phyloP scores from a whole-genome alignment of 2,888 invertebrate species.

The Dysmachus trigonus region DNA sequence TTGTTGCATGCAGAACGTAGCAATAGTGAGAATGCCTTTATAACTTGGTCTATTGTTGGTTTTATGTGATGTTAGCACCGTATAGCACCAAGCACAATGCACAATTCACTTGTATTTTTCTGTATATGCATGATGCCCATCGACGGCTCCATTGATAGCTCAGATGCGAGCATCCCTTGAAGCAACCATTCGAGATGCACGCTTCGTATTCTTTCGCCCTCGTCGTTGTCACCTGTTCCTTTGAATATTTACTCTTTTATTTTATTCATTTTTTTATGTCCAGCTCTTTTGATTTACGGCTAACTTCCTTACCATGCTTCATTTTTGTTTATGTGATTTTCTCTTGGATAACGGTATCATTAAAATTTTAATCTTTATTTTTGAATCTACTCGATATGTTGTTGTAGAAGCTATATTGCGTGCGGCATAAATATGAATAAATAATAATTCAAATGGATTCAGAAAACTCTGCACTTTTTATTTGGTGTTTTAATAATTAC shows the following conservation, averaged over 20 bases:
- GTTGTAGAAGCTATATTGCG: background rate
- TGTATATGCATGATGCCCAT: background rate
- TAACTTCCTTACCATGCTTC: conserved; percentile 8
- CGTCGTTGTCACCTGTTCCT: conserved; percentile 20
- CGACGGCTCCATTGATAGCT: background rate
- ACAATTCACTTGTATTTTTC: background rate
- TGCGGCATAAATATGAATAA: background rate
- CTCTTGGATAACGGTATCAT: background rate
- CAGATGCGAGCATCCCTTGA: background rate
- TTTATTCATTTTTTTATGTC: background rate
- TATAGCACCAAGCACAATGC: conserved; percentile 17
- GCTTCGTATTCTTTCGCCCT: conserved; percentile 1
- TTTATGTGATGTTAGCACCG: background rate
- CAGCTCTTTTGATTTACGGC: conserved; percentile 17
- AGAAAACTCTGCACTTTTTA: background rate
- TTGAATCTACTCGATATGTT: background rate
- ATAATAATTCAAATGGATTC: background rate
- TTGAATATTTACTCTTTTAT: background rate
- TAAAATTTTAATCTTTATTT: background rate
- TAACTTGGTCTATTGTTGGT: background rate
- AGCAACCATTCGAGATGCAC: background rate
- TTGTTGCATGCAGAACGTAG: background rate
- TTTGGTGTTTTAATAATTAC: background rate
- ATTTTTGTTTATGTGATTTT: conserved; percentile 2
- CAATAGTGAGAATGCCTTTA: background rate